phyloP scores from a whole-genome alignment of 1,140 invertebrate species.

The Belonocnema kinseyi region DNA sequence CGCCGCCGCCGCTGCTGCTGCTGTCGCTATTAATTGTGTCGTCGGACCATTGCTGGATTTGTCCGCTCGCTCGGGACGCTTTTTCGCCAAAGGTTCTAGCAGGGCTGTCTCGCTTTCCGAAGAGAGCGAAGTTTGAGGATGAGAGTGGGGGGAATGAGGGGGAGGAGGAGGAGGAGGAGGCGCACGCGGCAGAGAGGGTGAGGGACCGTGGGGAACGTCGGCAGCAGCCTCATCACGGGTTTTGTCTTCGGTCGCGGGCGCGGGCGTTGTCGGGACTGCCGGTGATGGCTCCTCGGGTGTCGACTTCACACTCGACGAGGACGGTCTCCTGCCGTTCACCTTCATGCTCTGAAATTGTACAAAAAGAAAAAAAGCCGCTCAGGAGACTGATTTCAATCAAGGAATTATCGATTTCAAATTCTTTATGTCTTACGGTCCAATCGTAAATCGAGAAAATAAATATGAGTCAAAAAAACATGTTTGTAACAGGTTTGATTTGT shows the following conservation, averaged over 20 bases:
- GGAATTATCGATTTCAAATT: too few relatives aligned
- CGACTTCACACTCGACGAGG: conserved; percentile 71
- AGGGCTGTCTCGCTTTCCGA: conserved; percentile 65
- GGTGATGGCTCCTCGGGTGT: conserved; percentile 76
- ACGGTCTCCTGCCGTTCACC: conserved; percentile 72
- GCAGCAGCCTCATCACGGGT: conserved; percentile 70
- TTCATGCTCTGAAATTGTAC: conserved; percentile 64
- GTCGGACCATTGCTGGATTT: conserved; percentile 61
- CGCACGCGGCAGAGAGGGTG: conserved; percentile 72
- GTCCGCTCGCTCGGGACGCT: conserved; percentile 58
- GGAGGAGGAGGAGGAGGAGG: too few relatives aligned
- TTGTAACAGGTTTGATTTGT: too few relatives aligned
- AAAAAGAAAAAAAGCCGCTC: too few relatives aligned
- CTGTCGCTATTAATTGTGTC: conserved; percentile 48
- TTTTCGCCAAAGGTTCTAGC: conserved; percentile 54
- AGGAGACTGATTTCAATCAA: too few relatives aligned
- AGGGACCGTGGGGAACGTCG: conserved; percentile 67
- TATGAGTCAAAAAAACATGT: too few relatives aligned
- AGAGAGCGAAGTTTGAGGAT: conserved; percentile 58
- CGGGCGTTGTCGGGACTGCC: conserved; percentile 74
- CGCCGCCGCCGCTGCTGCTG: conserved; percentile 46
- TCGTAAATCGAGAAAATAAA: too few relatives aligned
- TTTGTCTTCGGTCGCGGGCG: conserved; percentile 73
- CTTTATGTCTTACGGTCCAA: too few relatives aligned
- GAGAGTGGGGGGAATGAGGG: too few relatives aligned